phyloP scores from a whole-genome alignment of 2,113 vertebrate species.

The Fukomys damarensis region DNA sequence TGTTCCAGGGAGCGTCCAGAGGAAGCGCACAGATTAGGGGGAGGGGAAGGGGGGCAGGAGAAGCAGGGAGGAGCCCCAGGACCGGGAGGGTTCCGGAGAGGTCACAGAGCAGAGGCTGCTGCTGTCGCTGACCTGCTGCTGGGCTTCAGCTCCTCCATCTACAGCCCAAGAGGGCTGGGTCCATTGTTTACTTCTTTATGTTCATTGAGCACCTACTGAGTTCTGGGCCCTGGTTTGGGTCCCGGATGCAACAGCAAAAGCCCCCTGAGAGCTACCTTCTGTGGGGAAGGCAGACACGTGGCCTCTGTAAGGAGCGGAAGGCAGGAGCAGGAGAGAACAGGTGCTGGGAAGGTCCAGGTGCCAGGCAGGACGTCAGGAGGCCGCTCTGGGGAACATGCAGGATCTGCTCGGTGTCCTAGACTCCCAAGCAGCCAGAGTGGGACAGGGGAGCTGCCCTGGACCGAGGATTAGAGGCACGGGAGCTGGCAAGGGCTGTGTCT shows the following conservation, averaged over 20 bases:
- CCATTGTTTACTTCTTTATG: background rate
- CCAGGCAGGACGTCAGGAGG: background rate
- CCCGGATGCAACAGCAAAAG: background rate
- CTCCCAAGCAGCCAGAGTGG: background rate
- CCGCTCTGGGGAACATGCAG: background rate
- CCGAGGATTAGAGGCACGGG: background rate
- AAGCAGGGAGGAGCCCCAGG: background rate
- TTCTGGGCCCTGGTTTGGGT: background rate
- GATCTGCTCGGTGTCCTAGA: fast-evolving
- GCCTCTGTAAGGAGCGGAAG: background rate
- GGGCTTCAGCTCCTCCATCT: background rate
- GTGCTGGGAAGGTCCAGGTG: background rate
- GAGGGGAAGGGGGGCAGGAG: too few relatives aligned
- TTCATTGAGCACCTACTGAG: background rate
- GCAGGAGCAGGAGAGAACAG: too few relatives aligned
- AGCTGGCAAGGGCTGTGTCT: too few relatives aligned
- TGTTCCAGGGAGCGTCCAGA: background rate
- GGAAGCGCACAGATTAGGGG: background rate
- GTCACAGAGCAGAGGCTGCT: background rate
- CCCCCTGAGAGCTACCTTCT: fast-evolving
- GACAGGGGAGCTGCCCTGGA: background rate
- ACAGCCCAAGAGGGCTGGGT: background rate
- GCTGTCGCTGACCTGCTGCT: background rate
- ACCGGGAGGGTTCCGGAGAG: too few relatives aligned
- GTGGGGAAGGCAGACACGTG: background rate